phyloP scores from a whole-genome alignment of 1,140 invertebrate genomes.

The Monomorium pharaonis region DNA sequence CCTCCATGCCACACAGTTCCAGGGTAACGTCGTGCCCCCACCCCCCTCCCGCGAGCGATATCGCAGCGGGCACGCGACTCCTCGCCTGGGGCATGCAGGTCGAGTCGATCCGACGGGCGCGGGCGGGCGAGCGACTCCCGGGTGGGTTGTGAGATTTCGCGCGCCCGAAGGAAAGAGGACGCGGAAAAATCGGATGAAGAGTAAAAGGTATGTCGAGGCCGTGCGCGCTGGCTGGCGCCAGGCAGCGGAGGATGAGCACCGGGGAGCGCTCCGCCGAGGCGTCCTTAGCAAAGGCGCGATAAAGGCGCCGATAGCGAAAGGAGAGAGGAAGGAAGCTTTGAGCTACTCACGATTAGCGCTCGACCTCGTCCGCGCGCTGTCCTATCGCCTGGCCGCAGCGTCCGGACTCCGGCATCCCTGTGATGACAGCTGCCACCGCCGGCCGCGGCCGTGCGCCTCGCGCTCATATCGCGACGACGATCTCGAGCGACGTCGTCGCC shows the following conservation, averaged over 20 bases:
- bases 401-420: conserved; percentile 68
- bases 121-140: background rate
- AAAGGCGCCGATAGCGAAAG: too few species aligned
- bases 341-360: conserved; percentile 73
- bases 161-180: background rate
- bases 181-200: too few species aligned
- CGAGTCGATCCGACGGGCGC: background rate
- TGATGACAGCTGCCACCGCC: conserved; percentile 68
- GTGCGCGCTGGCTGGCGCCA: too few species aligned
- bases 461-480: conserved; percentile 44
- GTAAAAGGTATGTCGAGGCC: too few species aligned
- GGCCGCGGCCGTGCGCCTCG: conserved; percentile 25
- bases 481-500: background rate
- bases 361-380: conserved; percentile 62
- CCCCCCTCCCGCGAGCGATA: background rate
- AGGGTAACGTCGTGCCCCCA: background rate
- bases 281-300: too few species aligned
- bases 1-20: background rate
- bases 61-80: background rate
- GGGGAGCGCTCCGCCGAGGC: too few species aligned
- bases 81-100: too few species aligned
- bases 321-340: background rate
- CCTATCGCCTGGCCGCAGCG: conserved; percentile 37
- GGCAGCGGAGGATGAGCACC: too few species aligned
- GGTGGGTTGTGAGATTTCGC: background rate